Evolutionary conservation across 2,888 invertebrate species (phyloP).

Genomic region (Dynastes maya): DNA sequence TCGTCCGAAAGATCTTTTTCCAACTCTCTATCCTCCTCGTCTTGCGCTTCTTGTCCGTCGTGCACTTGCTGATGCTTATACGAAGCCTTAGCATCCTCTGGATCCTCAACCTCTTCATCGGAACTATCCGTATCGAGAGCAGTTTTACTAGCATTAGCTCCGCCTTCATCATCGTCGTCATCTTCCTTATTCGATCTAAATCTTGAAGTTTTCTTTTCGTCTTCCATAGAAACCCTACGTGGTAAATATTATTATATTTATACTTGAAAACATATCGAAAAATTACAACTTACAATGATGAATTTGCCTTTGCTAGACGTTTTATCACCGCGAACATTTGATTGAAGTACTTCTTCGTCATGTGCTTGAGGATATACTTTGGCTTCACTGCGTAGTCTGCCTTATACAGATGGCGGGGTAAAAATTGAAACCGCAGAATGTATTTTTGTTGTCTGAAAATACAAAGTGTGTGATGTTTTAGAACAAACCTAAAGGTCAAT

Average conservation of each 20-base stretch:
- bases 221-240: conserved; percentile 49
- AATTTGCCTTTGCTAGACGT: conserved; percentile 74
- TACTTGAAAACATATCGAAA: background rate
- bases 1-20: conserved; percentile 68
- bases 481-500: conserved; percentile 13
- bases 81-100: conserved; percentile 70
- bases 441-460: conserved; percentile 74
- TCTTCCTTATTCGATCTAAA: conserved; percentile 59
- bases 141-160: conserved; percentile 53
- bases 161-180: conserved; percentile 66
- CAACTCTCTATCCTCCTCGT: conserved; percentile 64
- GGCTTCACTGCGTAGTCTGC: conserved; percentile 82
- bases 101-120: conserved; percentile 79
- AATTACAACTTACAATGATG: conserved; percentile 70
- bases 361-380: conserved; percentile 78
- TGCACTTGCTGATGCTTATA: conserved; percentile 67
- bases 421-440: conserved; percentile 80
- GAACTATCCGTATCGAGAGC: conserved; percentile 73
- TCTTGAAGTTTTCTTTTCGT: conserved; percentile 68
- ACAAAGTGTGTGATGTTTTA: background rate
- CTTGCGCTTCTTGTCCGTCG: conserved; percentile 73
- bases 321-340: conserved; percentile 77
- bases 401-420: conserved; percentile 83
- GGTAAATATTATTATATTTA: background rate
- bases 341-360: conserved; percentile 82